Conservation (phyloP, 2,888 invertebrate species). For the Petrolisthes cinctipes region DNA sequence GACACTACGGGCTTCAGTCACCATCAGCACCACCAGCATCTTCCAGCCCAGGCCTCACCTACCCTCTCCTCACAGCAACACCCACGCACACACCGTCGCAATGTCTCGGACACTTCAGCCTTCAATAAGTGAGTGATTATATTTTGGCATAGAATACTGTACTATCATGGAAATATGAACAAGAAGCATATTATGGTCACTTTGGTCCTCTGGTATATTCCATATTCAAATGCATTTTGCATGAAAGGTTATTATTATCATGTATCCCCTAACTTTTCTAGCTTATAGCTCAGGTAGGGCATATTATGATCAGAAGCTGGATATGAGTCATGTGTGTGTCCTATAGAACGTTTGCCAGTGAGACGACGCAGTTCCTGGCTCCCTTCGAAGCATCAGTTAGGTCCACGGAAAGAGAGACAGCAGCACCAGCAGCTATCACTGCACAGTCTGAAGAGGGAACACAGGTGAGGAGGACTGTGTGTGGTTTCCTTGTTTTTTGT, state of each 20-base stretch:
- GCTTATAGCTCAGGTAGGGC: too few relatives aligned
- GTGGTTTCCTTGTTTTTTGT: too few relatives aligned
- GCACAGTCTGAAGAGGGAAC: conserved; percentile 34
- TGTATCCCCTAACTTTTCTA: too few relatives aligned
- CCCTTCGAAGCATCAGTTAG: conserved; percentile 80
- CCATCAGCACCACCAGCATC: conserved; percentile 51
- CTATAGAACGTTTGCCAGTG: conserved; percentile 79
- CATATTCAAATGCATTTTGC: too few relatives aligned
- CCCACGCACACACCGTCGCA: conserved; percentile 78
- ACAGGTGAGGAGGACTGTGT: conserved; percentile 24
- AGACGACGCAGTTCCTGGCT: conserved; percentile 81
- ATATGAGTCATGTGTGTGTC: neutral
- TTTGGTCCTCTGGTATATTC: too few relatives aligned
- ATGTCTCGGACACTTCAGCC: conserved; percentile 87
- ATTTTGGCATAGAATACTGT: neutral
- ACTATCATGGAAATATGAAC: too few relatives aligned
- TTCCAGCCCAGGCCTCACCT: conserved; percentile 41
- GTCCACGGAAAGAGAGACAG: conserved; percentile 32
- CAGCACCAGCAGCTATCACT: neutral
- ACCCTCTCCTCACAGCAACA: conserved; percentile 66
- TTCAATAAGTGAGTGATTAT: conserved; percentile 78
- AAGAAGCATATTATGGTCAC: too few relatives aligned
- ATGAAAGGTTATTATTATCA: too few relatives aligned
- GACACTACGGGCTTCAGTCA: conserved; percentile 67
- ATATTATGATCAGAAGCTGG: too few relatives aligned